These are phyloP conservation scores for Lordiphosa fenestrarum DNA, from an alignment of 2,888 invertebrate genomes.

Conservation along the genomic window DNA sequence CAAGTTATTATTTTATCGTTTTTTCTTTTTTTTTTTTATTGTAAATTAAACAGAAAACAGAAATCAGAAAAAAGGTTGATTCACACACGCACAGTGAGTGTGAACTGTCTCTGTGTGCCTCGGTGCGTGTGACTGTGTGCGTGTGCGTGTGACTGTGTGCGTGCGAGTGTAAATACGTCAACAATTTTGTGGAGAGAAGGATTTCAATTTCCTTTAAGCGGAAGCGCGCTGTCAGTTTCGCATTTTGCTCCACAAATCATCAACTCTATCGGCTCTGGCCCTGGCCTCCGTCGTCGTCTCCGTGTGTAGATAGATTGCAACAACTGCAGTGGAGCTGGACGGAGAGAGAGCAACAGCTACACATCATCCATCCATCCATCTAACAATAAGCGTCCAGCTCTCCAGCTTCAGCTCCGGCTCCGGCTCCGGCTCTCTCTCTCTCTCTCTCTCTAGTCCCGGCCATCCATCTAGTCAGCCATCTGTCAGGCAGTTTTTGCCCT, in stretches of 20 bases:
- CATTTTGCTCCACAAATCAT: conserved; percentile 74
- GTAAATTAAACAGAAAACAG: too few species aligned
- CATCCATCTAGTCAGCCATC: conserved; percentile 57
- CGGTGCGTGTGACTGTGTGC: conserved; percentile 8
- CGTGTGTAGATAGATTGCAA: conserved; percentile 61
- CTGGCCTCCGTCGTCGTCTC: conserved; percentile 28
- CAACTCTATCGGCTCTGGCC: conserved; percentile 58
- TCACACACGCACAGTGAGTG: neutral
- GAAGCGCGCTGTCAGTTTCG: conserved; percentile 65
- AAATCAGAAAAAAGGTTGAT: neutral
- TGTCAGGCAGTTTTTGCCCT: conserved; percentile 54
- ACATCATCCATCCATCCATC: conserved; percentile 72
- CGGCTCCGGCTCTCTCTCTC: conserved; percentile 30
- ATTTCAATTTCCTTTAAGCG: conserved; percentile 75
- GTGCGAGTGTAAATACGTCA: conserved; percentile 61
- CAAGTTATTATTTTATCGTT: too few species aligned
- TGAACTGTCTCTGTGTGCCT: conserved; percentile 7
- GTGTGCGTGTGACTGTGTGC: conserved; percentile 1
- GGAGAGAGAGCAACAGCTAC: conserved; percentile 40
- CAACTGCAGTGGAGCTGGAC: conserved; percentile 47
- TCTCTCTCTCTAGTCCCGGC: conserved; percentile 26
- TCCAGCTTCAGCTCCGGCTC: conserved; percentile 2
- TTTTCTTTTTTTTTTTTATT: too few species aligned
- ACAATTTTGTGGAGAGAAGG: conserved; percentile 72
- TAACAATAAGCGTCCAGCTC: conserved; percentile 62